Conservation (phyloP, 2,888 invertebrate species). For the Adelphocoris suturalis region DNA sequence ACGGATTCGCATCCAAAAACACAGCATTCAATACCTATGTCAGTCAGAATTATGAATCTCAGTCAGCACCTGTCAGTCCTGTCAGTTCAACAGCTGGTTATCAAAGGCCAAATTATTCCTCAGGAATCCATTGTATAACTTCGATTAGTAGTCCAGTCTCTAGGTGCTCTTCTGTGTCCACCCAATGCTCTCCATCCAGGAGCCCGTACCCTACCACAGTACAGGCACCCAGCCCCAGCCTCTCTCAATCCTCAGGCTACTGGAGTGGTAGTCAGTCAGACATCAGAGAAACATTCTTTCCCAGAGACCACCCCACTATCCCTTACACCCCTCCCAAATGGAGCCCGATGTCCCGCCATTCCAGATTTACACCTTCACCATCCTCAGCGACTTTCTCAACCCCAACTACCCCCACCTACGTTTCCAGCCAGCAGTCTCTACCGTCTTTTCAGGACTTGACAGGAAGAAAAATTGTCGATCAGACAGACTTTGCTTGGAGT, state of each 20-base stretch:
- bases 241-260: constrained; percentile 51
- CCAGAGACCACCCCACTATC: not conserved
- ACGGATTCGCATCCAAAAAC: constrained; percentile 13
- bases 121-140: not conserved
- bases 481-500: constrained; percentile 38
- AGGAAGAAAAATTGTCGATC: not conserved
- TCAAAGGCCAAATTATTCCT: constrained; percentile 1
- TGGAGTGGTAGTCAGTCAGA: constrained; percentile 48
- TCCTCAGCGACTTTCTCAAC: constrained; percentile 33
- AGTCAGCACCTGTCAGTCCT: constrained; percentile 42
- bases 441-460: constrained; percentile 61
- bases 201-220: not conserved
- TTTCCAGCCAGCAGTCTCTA: constrained; percentile 44
- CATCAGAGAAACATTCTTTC: not conserved
- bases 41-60: constrained; percentile 23
- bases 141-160: not conserved
- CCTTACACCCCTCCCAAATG: constrained; percentile 52
- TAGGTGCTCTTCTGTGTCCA: constrained; percentile 26
- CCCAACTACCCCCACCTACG: constrained; percentile 24
- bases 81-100: not conserved
- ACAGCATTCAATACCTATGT: not conserved
- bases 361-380: not conserved
- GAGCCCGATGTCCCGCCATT: constrained; percentile 57
- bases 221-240: constrained; percentile 38
- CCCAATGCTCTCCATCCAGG: constrained; percentile 57